Percentiles rank a stretch among this genome's conserved stretches.
These are phyloP conservation scores for Ophion obscuratus DNA, from an alignment of 2,888 invertebrate genomes.

Conservation along the genomic window DNA sequence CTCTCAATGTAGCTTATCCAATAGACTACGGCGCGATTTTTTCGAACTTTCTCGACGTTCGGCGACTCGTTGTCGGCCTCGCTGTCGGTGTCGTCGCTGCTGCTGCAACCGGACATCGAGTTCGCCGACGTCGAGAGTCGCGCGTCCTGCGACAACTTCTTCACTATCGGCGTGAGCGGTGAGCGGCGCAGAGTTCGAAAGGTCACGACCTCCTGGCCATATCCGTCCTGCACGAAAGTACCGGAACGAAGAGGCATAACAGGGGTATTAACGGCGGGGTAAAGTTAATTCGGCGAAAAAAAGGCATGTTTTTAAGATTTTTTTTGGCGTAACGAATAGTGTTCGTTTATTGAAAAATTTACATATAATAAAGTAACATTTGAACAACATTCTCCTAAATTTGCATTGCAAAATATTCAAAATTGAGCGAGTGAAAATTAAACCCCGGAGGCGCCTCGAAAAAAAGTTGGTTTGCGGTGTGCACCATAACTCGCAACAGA, in stretches of 20 bases:
- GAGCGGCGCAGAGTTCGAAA: conserved; percentile 83
- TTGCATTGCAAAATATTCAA: too few species aligned
- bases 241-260: background rate
- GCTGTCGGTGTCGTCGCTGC: conserved; percentile 86
- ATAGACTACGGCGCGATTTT: conserved; percentile 91
- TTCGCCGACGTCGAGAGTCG: conserved; percentile 67
- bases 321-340: too few species aligned
- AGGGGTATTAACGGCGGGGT: too few species aligned
- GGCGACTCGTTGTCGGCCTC: conserved; percentile 69
- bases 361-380: too few species aligned
- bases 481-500: too few species aligned
- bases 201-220: conserved; percentile 89
- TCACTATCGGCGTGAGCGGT: conserved; percentile 61
- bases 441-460: too few species aligned
- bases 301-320: too few species aligned
- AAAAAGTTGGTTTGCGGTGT: too few species aligned
- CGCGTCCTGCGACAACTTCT: conserved; percentile 66
- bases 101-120: conserved; percentile 83
- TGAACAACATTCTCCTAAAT: too few species aligned
- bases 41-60: conserved; percentile 85
- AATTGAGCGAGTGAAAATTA: too few species aligned
- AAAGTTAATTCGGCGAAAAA: too few species aligned
- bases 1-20: conserved; percentile 93
- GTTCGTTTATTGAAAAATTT: too few species aligned
- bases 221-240: conserved; percentile 82